phyloP scores from a whole-genome alignment of 2,888 invertebrate genomes.

The Agrochola lychnidis region DNA sequence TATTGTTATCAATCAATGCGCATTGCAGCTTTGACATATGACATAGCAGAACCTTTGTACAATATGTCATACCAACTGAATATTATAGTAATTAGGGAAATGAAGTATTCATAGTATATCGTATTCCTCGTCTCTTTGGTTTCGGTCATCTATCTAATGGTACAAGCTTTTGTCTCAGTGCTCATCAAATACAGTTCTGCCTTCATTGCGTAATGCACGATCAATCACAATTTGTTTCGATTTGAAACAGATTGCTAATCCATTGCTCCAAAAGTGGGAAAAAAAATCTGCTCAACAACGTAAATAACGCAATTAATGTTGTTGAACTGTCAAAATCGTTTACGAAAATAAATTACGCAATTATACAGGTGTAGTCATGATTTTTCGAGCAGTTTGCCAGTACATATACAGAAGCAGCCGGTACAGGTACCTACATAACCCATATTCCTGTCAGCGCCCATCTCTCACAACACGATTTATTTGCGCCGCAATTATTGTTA shows the following conservation, averaged over 20 bases:
- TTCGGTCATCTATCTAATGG: neutral
- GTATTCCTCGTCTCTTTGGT: neutral
- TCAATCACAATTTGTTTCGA: no score
- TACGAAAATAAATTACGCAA: no score
- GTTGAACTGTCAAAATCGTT: no score
- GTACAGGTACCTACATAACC: constrained; percentile 9
- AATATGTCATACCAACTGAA: neutral
- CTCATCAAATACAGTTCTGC: neutral
- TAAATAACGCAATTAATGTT: no score
- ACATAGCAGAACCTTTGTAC: neutral
- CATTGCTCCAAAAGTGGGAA: no score
- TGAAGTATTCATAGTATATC: neutral
- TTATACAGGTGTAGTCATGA: constrained; percentile 1
- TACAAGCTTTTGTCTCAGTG: neutral
- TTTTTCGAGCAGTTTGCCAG: constrained; percentile 4
- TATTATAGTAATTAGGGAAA: neutral
- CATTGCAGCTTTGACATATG: constrained; percentile 50
- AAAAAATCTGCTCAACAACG: no score
- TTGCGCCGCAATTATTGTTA: constrained; percentile 39
- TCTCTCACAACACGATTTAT: constrained; percentile 32
- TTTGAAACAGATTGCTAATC: no score
- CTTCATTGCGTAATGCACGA: no score
- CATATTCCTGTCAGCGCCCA: constrained; percentile 27
- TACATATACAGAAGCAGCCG: constrained; percentile 1
- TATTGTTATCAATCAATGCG: constrained; percentile 42